These are phyloP conservation scores for Heliconius aoede DNA, from an alignment of 2,888 invertebrate genomes.

Conservation along the genomic window DNA sequence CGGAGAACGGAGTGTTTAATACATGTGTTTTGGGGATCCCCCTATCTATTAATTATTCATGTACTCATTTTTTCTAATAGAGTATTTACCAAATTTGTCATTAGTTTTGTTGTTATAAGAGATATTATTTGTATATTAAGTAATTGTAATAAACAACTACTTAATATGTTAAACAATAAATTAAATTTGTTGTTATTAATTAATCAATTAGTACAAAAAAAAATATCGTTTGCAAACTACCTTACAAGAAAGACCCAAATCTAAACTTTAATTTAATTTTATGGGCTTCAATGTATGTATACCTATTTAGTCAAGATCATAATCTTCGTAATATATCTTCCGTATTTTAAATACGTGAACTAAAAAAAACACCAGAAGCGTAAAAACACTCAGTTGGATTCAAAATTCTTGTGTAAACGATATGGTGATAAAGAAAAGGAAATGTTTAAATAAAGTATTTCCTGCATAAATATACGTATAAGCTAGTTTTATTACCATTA, in stretches of 20 bases:
- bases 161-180: too few species aligned
- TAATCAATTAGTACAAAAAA: background rate
- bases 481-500: too few species aligned
- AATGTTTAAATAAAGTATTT: constrained; percentile 32
- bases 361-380: constrained; percentile 32
- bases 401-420: constrained; percentile 31
- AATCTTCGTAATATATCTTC: constrained; percentile 51
- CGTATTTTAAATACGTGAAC: constrained; percentile 41
- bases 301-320: constrained; percentile 62
- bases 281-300: constrained; percentile 63
- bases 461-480: constrained; percentile 12
- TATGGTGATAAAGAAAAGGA: constrained; percentile 33
- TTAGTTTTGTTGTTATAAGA: too few species aligned
- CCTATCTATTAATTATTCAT: too few species aligned
- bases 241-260: constrained; percentile 56
- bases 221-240: constrained; percentile 50
- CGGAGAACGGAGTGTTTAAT: too few species aligned
- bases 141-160: too few species aligned
- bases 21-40: too few species aligned
- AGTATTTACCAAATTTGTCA: background rate
- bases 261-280: constrained; percentile 68
- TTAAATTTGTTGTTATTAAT: background rate
- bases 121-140: too few species aligned
- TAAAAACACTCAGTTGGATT: constrained; percentile 29
- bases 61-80: background rate